These are phyloP conservation scores for Pangasianodon hypophthalmus DNA, from an alignment of 2,113 vertebrate genomes.

Conservation along the genomic window DNA sequence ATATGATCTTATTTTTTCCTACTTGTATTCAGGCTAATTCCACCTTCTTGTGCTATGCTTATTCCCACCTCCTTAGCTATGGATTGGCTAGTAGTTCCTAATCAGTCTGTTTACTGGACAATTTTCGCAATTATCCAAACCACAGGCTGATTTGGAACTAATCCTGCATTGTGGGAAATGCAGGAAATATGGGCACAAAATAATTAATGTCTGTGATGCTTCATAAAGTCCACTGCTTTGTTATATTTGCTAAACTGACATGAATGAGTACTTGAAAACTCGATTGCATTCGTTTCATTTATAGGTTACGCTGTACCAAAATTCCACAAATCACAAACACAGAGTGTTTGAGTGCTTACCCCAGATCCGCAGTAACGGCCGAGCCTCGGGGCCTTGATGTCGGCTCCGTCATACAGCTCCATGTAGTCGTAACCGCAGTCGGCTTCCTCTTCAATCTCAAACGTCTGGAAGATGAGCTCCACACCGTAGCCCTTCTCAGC, in stretches of 20 bases:
- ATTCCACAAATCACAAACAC: neutral
- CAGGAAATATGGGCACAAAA: neutral
- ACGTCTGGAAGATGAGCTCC: conserved; percentile 94
- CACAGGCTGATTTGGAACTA: neutral
- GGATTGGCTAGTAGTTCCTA: neutral
- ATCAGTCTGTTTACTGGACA: neutral
- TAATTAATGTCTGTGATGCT: neutral
- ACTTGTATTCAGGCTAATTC: neutral
- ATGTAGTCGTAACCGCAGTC: conserved; percentile 95
- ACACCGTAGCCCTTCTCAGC: conserved; percentile 93
- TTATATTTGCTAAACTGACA: neutral
- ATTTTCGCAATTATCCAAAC: neutral
- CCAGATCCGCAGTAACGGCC: conserved; percentile 93
- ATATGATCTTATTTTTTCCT: neutral
- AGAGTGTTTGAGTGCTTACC: conserved; percentile 71
- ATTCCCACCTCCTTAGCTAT: neutral
- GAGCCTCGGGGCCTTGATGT: conserved; percentile 85
- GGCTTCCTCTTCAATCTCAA: conserved; percentile 92
- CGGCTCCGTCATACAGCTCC: conserved; percentile 91
- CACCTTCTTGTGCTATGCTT: neutral
- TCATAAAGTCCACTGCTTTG: neutral
- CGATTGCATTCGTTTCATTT: neutral
- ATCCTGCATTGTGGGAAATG: neutral
- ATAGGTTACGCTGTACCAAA: neutral
- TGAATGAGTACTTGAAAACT: neutral